These are phyloP conservation scores for Flabesymbios commensalis DNA, from an alignment of 2,888 invertebrate genomes.

Conservation along the genomic window DNA sequence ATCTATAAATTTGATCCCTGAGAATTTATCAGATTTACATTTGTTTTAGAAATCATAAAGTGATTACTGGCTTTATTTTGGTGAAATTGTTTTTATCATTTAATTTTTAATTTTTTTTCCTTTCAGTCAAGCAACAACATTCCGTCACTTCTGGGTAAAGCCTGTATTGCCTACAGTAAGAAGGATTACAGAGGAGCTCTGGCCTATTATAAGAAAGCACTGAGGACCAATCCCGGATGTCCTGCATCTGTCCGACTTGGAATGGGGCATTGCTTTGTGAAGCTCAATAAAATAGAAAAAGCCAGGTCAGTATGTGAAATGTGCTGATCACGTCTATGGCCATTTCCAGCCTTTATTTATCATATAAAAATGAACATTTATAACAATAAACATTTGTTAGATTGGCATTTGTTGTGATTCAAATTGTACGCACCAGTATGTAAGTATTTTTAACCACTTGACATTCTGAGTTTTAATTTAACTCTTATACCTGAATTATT, in stretches of 20 bases:
- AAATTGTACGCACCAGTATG: no score
- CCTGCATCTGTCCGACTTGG: constrained; percentile 95
- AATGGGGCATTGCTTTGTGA: constrained; percentile 98
- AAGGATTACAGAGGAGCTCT: constrained; percentile 90
- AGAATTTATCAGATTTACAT: not conserved
- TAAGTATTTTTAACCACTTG: no score
- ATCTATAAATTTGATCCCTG: no score
- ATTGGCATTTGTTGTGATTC: no score
- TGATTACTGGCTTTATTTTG: no score
- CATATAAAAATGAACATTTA: not conserved
- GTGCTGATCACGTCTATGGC: no score
- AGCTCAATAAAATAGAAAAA: constrained; percentile 92
- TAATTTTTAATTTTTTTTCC: no score
- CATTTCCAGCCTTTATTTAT: not conserved
- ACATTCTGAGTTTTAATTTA: no score
- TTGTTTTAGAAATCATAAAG: no score
- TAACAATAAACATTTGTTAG: not conserved
- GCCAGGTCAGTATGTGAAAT: constrained; percentile 77
- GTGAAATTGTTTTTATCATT: no score
- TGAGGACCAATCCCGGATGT: constrained; percentile 93
- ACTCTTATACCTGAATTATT: not conserved
- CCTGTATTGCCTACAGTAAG: constrained; percentile 97
- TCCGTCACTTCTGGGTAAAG: constrained; percentile 95
- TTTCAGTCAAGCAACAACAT: constrained; percentile 80
- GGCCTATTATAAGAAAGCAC: constrained; percentile 96